Evolutionary conservation across 2,797 vertebrate species (phyloP).

Genomic region (Acipenser ruthenus): DNA sequence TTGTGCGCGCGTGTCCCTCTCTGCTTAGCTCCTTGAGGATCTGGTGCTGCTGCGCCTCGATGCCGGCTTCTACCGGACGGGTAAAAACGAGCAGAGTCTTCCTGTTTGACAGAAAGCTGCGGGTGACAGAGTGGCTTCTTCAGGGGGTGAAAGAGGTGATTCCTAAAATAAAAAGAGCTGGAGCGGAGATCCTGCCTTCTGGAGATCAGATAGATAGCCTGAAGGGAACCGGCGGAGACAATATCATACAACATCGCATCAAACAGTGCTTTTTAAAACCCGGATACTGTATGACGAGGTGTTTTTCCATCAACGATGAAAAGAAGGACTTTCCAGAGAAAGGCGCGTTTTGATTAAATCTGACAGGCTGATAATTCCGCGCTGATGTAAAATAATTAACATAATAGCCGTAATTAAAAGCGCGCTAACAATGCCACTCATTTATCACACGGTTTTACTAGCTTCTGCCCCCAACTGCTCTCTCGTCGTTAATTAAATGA

Average conservation of each 20-base stretch:
- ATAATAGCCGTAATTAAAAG: slow-evolving; percentile 91
- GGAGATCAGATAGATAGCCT: slow-evolving; percentile 44
- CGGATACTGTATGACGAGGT: slow-evolving; percentile 35
- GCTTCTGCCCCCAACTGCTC: slow-evolving; percentile 77
- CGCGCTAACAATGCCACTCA: slow-evolving; percentile 86
- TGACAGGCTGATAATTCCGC: slow-evolving; percentile 83
- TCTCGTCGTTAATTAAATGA: slow-evolving; percentile 78
- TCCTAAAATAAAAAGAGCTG: slow-evolving; percentile 55
- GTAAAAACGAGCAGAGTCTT: slow-evolving; percentile 88
- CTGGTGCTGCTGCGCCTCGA: slow-evolving; percentile 43
- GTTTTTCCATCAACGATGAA: slow-evolving; percentile 50
- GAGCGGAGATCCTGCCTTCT: slow-evolving; percentile 42
- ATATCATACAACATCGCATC: slow-evolving; percentile 46
- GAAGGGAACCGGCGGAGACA: slow-evolving; percentile 52
- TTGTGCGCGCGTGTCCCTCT: slow-evolving; percentile 28
- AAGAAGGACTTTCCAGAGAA: slow-evolving; percentile 65
- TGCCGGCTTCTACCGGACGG: slow-evolving; percentile 64
- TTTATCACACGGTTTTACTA: slow-evolving; percentile 82
- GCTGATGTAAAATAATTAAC: slow-evolving; percentile 88
- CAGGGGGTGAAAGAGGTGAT: slow-evolving; percentile 68
- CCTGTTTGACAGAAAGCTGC: slow-evolving; percentile 90
- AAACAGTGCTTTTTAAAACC: slow-evolving; percentile 42
- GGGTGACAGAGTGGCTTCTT: slow-evolving; percentile 83
- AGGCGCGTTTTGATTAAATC: slow-evolving; percentile 78
- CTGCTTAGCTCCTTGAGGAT: slow-evolving; percentile 44